phyloP scores from a whole-genome alignment of 1,140 invertebrate genomes.

The Idris sp. region DNA sequence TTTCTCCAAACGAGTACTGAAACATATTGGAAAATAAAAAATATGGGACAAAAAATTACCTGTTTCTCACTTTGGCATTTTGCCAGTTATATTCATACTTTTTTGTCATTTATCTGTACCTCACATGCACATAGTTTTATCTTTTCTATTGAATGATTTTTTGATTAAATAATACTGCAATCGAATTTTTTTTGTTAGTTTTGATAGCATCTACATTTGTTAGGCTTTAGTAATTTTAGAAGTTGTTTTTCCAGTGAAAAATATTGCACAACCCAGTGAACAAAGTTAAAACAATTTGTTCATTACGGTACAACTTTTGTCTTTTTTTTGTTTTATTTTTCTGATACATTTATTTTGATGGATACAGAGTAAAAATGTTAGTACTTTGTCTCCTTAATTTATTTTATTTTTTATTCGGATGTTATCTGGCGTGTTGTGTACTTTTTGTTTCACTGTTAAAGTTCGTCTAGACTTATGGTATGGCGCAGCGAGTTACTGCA shows the following conservation, averaged over 20 bases:
- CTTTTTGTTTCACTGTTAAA: slow-evolving; percentile 48
- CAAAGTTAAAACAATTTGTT: slow-evolving; percentile 13
- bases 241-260: not conserved
- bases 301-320: too few species aligned
- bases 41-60: slow-evolving; percentile 50
- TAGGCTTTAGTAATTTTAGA: too few species aligned
- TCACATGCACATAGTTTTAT: slow-evolving; percentile 22
- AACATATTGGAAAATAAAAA: too few species aligned
- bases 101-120: slow-evolving; percentile 66
- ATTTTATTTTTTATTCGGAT: slow-evolving; percentile 53
- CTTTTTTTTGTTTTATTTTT: too few species aligned
- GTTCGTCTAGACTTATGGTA: slow-evolving; percentile 51
- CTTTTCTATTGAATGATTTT: slow-evolving; percentile 7
- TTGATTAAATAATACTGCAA: not conserved
- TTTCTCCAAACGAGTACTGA: too few species aligned
- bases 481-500: slow-evolving; percentile 24
- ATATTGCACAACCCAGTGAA: not conserved
- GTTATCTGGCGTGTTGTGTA: slow-evolving; percentile 50
- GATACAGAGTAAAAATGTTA: slow-evolving; percentile 33
- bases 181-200: too few species aligned
- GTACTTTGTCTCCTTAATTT: slow-evolving; percentile 39
- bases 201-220: too few species aligned
- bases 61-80: slow-evolving; percentile 67
- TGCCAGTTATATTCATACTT: slow-evolving; percentile 73
- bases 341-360: too few species aligned